Conservation (phyloP, 1,140 invertebrate genomes). For the Teleopsis dalmanni region DNA sequence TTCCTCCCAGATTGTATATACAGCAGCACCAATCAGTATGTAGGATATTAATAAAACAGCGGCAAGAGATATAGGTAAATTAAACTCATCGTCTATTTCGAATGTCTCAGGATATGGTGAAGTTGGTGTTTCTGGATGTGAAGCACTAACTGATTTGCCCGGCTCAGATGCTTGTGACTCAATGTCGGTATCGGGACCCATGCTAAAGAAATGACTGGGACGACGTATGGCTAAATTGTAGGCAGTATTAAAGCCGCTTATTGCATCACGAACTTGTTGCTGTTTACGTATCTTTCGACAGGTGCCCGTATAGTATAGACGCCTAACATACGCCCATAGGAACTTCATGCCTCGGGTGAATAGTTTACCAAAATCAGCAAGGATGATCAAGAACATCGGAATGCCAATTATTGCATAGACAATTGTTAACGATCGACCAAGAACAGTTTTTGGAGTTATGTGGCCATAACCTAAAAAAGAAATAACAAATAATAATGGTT, state of each 20-base stretch:
- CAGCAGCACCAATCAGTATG: conserved; percentile 72
- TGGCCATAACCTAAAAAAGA: conserved; percentile 82
- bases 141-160: conserved; percentile 22
- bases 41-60: conserved; percentile 74
- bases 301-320: conserved; percentile 78
- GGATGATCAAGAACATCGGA: conserved; percentile 80
- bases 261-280: conserved; percentile 68
- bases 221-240: conserved; percentile 69
- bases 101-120: conserved; percentile 63
- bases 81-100: conserved; percentile 85
- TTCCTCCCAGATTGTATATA: conserved; percentile 68
- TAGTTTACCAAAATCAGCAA: conserved; percentile 89
- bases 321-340: conserved; percentile 81
- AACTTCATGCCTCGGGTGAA: conserved; percentile 88
- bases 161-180: conserved; percentile 28
- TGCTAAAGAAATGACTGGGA: conserved; percentile 60
- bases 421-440: conserved; percentile 80
- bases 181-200: conserved; percentile 35
- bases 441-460: conserved; percentile 76
- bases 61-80: conserved; percentile 80
- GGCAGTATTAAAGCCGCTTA: conserved; percentile 71
- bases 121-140: conserved; percentile 46
- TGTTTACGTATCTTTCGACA: conserved; percentile 69
- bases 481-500: too few relatives aligned
- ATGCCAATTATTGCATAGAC: conserved; percentile 92